Evolutionary conservation across 2,113 vertebrate genomes (phyloP).

Genomic region (Microtus ochrogaster): DNA sequence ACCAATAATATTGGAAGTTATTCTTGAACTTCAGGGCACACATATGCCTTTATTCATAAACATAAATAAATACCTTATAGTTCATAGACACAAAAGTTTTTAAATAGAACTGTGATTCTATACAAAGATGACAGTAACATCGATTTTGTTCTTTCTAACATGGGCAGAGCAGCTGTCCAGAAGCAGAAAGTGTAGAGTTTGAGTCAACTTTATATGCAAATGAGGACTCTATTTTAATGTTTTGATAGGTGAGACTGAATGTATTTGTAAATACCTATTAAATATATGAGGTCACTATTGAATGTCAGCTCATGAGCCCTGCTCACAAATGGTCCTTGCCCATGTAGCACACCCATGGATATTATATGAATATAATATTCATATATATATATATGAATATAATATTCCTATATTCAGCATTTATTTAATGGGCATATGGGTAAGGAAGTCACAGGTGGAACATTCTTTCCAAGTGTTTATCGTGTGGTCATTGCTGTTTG

Average conservation of each 20-base stretch:
- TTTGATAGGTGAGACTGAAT: not conserved
- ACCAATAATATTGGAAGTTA: not conserved
- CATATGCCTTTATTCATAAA: not conserved
- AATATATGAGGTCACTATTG: conserved; percentile 12
- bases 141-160: not conserved
- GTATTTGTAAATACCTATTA: not conserved
- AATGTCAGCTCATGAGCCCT: not conserved
- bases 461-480: not conserved
- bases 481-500: not conserved
- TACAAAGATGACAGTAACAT: not conserved
- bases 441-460: not conserved
- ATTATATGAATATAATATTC: too few species aligned
- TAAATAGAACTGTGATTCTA: not conserved
- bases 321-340: not conserved
- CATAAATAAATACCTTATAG: not conserved
- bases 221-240: not conserved
- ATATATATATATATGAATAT: too few species aligned
- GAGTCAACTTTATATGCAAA: not conserved
- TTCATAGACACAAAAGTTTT: not conserved
- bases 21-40: not conserved
- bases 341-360: not conserved
- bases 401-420: too few species aligned
- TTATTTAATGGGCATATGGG: not conserved
- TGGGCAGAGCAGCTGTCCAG: not conserved
- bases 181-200: not conserved